phyloP scores from a whole-genome alignment of 2,797 vertebrate species.

The Ibycter americanus region DNA sequence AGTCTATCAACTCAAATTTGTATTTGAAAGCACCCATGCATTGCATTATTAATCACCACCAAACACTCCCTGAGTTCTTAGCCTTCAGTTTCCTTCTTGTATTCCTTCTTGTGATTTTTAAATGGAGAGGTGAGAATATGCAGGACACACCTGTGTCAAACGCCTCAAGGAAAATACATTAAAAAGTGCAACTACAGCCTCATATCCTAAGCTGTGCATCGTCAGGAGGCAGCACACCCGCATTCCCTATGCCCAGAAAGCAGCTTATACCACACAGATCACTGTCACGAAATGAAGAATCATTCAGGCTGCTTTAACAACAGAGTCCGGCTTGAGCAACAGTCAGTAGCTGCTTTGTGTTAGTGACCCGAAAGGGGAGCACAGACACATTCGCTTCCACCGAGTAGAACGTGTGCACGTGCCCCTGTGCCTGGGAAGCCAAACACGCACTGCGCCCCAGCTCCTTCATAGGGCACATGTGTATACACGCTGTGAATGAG shows the following conservation, averaged over 20 bases:
- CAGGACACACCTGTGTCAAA: neutral
- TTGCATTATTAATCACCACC: neutral
- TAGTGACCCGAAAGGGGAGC: neutral
- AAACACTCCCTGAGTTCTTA: neutral
- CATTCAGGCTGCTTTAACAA: neutral
- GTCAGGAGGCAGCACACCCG: neutral
- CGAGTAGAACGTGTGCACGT: fast-evolving
- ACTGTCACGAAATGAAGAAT: neutral
- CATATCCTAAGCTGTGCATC: neutral
- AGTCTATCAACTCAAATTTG: neutral
- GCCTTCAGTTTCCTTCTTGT: neutral
- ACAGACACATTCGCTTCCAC: neutral
- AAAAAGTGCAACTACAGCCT: neutral
- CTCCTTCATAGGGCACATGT: fast-evolving
- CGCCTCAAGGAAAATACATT: neutral
- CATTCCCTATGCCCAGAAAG: neutral
- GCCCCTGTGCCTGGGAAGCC: neutral
- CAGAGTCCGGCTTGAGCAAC: neutral
- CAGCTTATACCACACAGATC: neutral
- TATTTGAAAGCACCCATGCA: neutral
- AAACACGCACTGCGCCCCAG: neutral
- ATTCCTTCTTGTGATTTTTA: neutral
- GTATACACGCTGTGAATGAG: fast-evolving
- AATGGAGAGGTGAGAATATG: fast-evolving
- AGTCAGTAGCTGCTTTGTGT: neutral